A percentile compares a stretch with the other conserved stretches of the same genome.
Conservation (phyloP, 2,888 invertebrate genomes). For the Tiliacea citrago region DNA sequence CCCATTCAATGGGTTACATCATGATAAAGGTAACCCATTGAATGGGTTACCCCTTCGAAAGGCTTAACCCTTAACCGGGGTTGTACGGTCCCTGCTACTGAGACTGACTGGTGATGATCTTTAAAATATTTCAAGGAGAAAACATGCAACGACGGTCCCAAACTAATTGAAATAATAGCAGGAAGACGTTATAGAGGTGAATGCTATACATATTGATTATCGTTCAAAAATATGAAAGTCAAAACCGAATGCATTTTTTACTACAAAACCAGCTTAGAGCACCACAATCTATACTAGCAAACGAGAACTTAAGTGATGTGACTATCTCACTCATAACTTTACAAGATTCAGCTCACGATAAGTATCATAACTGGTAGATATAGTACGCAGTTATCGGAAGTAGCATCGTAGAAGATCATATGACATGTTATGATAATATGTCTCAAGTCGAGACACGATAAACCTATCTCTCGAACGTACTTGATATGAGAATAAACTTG, state of each 20-base stretch:
- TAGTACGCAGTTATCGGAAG: constrained; percentile 43
- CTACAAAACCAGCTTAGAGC: neutral
- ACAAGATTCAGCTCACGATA: constrained; percentile 30
- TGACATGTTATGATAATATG: constrained; percentile 36
- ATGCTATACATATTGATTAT: neutral
- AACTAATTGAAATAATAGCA: neutral
- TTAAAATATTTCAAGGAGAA: neutral
- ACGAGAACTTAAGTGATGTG: constrained; percentile 21
- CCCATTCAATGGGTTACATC: no score
- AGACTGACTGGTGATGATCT: neutral
- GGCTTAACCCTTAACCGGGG: no score
- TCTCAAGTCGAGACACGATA: constrained; percentile 28
- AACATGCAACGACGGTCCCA: no score
- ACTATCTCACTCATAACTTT: constrained; percentile 9
- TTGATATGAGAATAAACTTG: constrained; percentile 19
- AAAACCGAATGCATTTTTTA: neutral
- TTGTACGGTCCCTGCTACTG: no score
- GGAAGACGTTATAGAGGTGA: neutral
- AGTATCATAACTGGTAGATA: constrained; percentile 36
- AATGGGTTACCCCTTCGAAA: no score
- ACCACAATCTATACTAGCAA: neutral
- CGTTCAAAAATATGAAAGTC: neutral
- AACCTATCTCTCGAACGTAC: constrained; percentile 16
- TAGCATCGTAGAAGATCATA: constrained; percentile 36
- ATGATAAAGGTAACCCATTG: no score